Conservation (phyloP, 2,113 vertebrate genomes). For the Brachirus orientalis region DNA sequence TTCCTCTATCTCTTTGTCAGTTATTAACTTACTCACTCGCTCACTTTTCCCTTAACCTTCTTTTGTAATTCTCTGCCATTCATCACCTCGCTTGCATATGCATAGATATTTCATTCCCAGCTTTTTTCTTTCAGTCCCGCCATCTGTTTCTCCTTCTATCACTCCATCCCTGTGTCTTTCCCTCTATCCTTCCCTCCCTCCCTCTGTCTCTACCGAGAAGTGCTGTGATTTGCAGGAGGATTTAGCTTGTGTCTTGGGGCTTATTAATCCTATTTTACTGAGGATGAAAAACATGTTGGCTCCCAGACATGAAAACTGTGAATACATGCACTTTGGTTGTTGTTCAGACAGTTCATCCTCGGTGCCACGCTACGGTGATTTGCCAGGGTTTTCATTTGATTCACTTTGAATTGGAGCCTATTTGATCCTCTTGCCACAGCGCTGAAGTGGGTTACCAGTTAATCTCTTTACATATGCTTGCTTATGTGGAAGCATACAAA, state of each 20-base stretch:
- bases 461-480: constrained; percentile 77
- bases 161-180: constrained; percentile 24
- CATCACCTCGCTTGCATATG: constrained; percentile 22
- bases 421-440: constrained; percentile 69
- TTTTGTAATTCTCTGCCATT: constrained; percentile 31
- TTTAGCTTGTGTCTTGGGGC: constrained; percentile 75
- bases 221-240: constrained; percentile 77
- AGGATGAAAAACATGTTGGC: constrained; percentile 77
- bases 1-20: constrained; percentile 47
- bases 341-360: constrained; percentile 75
- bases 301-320: constrained; percentile 75
- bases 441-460: constrained; percentile 68
- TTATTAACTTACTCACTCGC: constrained; percentile 55
- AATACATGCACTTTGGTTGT: constrained; percentile 73
- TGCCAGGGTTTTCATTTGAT: constrained; percentile 76
- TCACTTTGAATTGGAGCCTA: constrained; percentile 71
- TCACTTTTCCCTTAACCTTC: constrained; percentile 38
- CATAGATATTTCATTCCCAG: constrained; percentile 21
- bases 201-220: constrained; percentile 54
- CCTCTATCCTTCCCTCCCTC: constrained; percentile 37
- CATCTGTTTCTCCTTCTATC: constrained; percentile 34
- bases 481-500: constrained; percentile 61
- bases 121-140: constrained; percentile 33
- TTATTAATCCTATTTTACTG: constrained; percentile 81
- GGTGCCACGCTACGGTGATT: constrained; percentile 74